Evolutionary conservation across 2,888 invertebrate genomes (phyloP).

Genomic region (Noctua janthina): DNA sequence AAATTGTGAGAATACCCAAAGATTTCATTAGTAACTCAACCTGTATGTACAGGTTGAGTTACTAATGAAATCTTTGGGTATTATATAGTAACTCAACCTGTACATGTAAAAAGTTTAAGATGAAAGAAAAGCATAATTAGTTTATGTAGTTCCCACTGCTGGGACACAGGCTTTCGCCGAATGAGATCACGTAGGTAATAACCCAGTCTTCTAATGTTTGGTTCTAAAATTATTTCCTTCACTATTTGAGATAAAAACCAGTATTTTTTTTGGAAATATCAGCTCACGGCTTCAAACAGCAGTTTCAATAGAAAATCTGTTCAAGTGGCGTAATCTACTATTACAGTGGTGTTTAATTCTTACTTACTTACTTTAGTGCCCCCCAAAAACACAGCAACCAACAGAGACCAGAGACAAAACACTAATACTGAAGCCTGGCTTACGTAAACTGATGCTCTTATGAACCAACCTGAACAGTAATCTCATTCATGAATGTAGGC

Average conservation of each 20-base stretch:
- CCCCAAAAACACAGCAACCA: not conserved
- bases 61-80: no score
- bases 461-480: constrained; percentile 33
- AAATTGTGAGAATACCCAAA: not conserved
- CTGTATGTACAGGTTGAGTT: no score
- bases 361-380: not conserved
- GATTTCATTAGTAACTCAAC: not conserved
- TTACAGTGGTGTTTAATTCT: not conserved
- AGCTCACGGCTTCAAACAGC: not conserved
- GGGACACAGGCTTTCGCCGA: not conserved
- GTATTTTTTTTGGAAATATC: not conserved
- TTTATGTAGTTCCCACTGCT: not conserved
- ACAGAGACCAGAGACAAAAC: not conserved
- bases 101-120: not conserved
- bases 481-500: constrained; percentile 43
- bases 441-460: constrained; percentile 38
- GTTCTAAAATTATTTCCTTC: not conserved
- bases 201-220: not conserved
- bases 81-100: not conserved
- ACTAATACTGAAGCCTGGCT: not conserved
- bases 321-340: not conserved
- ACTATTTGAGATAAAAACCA: not conserved
- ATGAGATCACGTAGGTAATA: not conserved
- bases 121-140: not conserved
- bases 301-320: not conserved